Conservation (phyloP, 1,140 invertebrate genomes). For the Drosophila azteca region DNA sequence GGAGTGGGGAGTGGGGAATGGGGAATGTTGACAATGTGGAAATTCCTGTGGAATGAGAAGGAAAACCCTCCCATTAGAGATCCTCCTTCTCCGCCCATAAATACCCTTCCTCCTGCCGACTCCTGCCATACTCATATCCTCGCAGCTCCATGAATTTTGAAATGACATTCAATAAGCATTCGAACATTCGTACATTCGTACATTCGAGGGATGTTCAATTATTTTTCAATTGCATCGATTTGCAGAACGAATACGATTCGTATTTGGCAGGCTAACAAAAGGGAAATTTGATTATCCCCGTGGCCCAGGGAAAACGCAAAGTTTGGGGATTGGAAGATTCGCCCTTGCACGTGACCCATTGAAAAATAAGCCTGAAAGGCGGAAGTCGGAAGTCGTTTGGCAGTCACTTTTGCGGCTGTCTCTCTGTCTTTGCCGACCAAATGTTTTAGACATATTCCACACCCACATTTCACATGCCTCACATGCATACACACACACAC, state of each 20-base stretch:
- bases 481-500: too few relatives aligned
- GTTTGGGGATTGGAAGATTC: conserved; percentile 10
- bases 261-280: conserved; percentile 7
- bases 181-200: neutral
- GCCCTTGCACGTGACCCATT: conserved; percentile 48
- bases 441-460: neutral
- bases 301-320: conserved; percentile 11
- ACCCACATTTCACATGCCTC: neutral
- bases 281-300: conserved; percentile 39
- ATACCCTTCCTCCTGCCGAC: neutral
- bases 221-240: conserved; percentile 64
- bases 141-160: conserved; percentile 34
- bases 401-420: conserved; percentile 33
- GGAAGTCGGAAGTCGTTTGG: conserved; percentile 41
- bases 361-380: conserved; percentile 11
- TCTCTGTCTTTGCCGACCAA: conserved; percentile 8
- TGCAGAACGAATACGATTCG: neutral
- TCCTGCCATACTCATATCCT: neutral
- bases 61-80: conserved; percentile 30
- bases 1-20: conserved; percentile 28
- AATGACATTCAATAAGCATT: conserved; percentile 59
- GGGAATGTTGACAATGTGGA: conserved; percentile 42
- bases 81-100: neutral
- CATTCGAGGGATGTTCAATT: conserved; percentile 49
- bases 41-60: conserved; percentile 13